Evolutionary conservation across 30 jellyfish, hydroid and myxozoan genomes (phyloP).

Genomic region (Catostylus mosaicus): DNA sequence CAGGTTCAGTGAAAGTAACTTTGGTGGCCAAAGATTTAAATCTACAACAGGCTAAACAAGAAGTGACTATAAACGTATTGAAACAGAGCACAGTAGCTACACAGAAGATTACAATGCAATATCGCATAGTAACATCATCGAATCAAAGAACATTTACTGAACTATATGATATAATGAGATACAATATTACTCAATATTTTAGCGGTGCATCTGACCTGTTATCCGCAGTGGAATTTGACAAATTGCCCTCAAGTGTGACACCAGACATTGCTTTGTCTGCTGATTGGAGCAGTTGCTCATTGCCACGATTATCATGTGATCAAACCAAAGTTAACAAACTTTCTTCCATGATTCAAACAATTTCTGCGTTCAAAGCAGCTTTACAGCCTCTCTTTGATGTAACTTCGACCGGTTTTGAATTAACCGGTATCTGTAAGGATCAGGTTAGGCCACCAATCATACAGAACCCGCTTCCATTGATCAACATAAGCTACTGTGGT

Average conservation of each 20-base stretch:
- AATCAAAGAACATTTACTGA: conserved; percentile 8
- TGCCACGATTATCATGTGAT: conserved; percentile 61
- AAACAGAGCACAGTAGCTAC: conserved; percentile 22
- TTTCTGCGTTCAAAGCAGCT: conserved; percentile 47
- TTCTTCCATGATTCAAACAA: conserved; percentile 19
- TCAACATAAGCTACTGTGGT: conserved; percentile 72
- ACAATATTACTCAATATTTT: conserved; percentile 41
- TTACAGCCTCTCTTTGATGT: conserved; percentile 34
- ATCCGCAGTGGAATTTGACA: conserved; percentile 47
- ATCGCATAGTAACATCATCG: conserved; percentile 26
- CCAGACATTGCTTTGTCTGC: conserved; percentile 46
- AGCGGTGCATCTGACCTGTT: conserved; percentile 12
- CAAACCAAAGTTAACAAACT: conserved; percentile 6
- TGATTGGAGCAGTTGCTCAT: conserved; percentile 75
- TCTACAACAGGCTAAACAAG: conserved; percentile 33
- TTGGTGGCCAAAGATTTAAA: conserved; percentile 74
- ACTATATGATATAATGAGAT: conserved; percentile 50
- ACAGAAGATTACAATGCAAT: conserved; percentile 60
- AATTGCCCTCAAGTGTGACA: conserved; percentile 17
- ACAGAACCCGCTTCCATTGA: conserved; percentile 60
- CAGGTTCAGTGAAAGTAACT: conserved; percentile 25
- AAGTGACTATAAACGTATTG: conserved; percentile 29
- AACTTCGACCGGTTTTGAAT: neutral
- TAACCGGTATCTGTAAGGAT: conserved; percentile 71
- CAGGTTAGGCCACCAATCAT: conserved; percentile 71